Conservation (phyloP, 2,888 invertebrate species). For the Melinaea marsaeus region DNA sequence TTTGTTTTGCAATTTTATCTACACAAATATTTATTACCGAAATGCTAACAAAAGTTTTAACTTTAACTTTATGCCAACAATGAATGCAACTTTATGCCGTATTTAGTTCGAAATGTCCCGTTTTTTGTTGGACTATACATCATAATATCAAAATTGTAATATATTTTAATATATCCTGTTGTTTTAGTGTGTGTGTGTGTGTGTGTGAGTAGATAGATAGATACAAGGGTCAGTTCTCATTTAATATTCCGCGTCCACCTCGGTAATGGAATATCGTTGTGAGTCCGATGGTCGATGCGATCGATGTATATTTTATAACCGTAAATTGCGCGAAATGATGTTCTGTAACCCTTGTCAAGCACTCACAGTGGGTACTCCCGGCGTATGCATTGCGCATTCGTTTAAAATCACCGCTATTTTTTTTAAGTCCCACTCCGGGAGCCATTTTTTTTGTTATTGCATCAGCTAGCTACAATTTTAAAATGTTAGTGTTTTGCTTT, state of each 20-base stretch:
- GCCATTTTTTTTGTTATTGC: slow-evolving; percentile 9
- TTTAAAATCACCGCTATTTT: slow-evolving; percentile 20
- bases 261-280: slow-evolving; percentile 74
- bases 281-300: slow-evolving; percentile 52
- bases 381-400: slow-evolving; percentile 20
- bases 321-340: slow-evolving; percentile 67
- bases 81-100: too few relatives aligned
- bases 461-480: not conserved
- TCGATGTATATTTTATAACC: slow-evolving; percentile 72
- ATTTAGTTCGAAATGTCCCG: too few relatives aligned
- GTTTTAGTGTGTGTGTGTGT: slow-evolving; percentile 38
- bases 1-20: too few relatives aligned
- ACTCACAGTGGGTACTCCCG: slow-evolving; percentile 41
- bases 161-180: slow-evolving; percentile 34
- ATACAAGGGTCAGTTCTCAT: slow-evolving; percentile 63
- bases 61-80: too few relatives aligned
- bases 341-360: slow-evolving; percentile 63
- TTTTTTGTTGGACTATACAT: too few relatives aligned
- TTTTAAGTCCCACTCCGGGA: slow-evolving; percentile 13
- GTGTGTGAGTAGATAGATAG: slow-evolving; percentile 16
- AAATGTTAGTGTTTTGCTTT: too few relatives aligned
- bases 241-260: slow-evolving; percentile 63
- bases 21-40: too few relatives aligned
- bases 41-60: too few relatives aligned
- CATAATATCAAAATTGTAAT: too few relatives aligned